Conservation (phyloP, 2,113 vertebrate species). For the Baryphthengus martii region DNA sequence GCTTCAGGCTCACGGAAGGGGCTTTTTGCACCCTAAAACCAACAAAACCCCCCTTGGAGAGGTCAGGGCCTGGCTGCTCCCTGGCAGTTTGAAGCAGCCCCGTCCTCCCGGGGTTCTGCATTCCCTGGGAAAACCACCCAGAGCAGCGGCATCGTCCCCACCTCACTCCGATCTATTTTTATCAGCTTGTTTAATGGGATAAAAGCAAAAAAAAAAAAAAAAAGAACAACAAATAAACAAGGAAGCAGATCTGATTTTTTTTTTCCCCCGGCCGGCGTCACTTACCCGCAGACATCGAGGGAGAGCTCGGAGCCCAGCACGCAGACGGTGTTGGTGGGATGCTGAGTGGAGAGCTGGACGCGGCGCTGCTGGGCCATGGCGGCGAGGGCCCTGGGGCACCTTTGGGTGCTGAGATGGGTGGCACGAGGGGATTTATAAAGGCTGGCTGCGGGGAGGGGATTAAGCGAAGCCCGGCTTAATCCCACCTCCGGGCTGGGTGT, state of each 20-base stretch:
- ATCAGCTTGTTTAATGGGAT: neutral
- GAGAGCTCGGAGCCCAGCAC: slow-evolving; percentile 72
- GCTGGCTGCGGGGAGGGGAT: slow-evolving; percentile 23
- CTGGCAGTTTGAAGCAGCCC: rapidly evolving
- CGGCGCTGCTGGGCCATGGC: slow-evolving; percentile 69
- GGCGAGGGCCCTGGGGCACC: neutral
- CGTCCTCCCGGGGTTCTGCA: rapidly evolving
- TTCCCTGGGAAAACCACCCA: neutral
- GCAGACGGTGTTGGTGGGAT: slow-evolving; percentile 56
- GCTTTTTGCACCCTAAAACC: neutral
- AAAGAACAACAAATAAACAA: no score
- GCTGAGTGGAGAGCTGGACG: slow-evolving; percentile 67
- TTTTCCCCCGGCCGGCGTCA: rapidly evolving
- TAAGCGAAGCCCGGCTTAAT: neutral
- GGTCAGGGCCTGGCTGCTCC: rapidly evolving
- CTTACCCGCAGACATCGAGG: slow-evolving; percentile 74
- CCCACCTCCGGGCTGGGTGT: slow-evolving; percentile 34
- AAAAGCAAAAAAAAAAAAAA: neutral
- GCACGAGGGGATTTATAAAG: slow-evolving; percentile 21
- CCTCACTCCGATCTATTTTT: neutral
- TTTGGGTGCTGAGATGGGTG: neutral
- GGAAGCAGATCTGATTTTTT: neutral
- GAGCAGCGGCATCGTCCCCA: neutral
- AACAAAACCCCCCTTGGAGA: neutral
- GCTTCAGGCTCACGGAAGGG: rapidly evolving